Evolutionary conservation across 2,113 vertebrate species (phyloP).

Genomic region (Bos indicus): DNA sequence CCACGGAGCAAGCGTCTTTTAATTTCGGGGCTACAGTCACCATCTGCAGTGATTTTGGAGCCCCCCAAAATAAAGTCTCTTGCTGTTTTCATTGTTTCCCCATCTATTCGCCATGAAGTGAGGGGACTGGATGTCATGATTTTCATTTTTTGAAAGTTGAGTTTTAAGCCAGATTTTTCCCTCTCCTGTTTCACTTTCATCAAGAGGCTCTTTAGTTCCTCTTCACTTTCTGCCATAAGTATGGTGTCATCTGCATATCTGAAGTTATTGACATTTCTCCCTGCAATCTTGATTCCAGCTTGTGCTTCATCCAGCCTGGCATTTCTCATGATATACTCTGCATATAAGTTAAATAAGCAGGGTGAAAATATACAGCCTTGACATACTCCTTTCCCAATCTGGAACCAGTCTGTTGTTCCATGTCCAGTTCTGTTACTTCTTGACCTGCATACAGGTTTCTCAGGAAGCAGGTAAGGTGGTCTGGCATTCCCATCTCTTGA

Average conservation of each 20-base stretch:
- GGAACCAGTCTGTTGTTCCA: neutral
- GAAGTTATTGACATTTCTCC: neutral
- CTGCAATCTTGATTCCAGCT: neutral
- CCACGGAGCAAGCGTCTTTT: neutral
- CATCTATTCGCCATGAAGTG: neutral
- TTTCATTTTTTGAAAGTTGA: neutral
- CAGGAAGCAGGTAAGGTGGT: neutral
- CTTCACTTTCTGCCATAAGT: neutral
- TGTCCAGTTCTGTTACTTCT: neutral
- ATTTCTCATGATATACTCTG: neutral
- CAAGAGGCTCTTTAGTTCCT: neutral
- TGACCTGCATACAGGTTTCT: neutral
- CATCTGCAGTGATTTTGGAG: neutral
- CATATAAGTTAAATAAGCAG: neutral
- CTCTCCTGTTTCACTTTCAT: neutral
- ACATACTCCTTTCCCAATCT: neutral
- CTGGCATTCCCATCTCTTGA: neutral
- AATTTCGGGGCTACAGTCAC: neutral
- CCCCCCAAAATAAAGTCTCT: neutral
- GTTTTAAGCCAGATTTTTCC: neutral
- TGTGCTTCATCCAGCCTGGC: neutral
- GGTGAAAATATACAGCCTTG: neutral
- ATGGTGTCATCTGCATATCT: neutral
- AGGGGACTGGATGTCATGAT: neutral
- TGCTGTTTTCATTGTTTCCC: neutral